Base-by-base conservation (phyloP, 2,888 invertebrate species). In the Pseudanteris insignis region DNA sequence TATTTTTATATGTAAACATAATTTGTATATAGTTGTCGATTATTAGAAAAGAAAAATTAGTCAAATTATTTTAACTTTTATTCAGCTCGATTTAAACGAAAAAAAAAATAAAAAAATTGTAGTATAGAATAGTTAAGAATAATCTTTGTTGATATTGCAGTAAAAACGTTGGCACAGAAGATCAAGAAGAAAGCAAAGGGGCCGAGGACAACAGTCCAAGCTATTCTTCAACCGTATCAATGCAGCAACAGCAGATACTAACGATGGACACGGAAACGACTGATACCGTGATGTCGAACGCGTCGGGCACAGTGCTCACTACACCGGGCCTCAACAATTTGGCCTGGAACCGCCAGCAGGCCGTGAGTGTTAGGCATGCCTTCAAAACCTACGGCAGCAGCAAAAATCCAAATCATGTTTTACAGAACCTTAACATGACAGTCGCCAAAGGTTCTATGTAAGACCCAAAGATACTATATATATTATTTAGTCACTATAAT, bases 391-490 rank as follows among this genome's bases (percentile, higher is more conserved):
- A 93, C 78, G 95, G 95, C 65, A 89, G 89, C 69, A 91, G 90
- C 79, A 92, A 91, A 77, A 88, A 91, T 70, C 89, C 91, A 46
- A 91, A 92, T 78, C 90, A 91, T 68, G 94, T 95, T 33, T 85
- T 96, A 63, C 89, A 89, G 75, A 90, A 93, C 81, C 87, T 96
- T 63, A 91, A 91, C 82, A 93, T 96, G 91, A 94, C 94, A 51
- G 95, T 96, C 63, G 91, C 90, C 69, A 93, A 93, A 81, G 96
- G 95, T 73, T 92, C 94, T 65, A 96, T 96, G 95, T 95, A 82
- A 93, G 92, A 89, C n/a, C n/a, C n/a, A n/a, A n/a, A n/a, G n/a
- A 73, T 12, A 64, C 33, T 44, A 5, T 12, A 10, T 15, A 12
- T 10, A 7, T 5, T 21, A 21, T 7, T 21, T 21, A 5, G 7